phyloP scores from a whole-genome alignment of 1,140 invertebrate genomes.

The Luehdorfia chinensis region DNA sequence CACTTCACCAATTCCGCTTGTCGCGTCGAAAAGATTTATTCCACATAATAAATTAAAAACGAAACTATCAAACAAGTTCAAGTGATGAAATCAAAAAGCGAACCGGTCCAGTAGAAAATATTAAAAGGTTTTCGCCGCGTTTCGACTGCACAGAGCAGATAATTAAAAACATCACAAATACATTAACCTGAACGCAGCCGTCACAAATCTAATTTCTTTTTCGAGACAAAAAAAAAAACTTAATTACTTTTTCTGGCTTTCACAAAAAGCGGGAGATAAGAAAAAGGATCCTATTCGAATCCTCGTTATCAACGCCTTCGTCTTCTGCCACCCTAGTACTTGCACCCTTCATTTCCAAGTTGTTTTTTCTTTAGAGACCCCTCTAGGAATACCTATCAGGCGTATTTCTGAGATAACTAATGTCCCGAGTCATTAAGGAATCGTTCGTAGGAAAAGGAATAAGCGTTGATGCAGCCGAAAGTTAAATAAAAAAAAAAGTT shows the following conservation, averaged over 20 bases:
- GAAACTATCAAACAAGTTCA: slow-evolving; percentile 13
- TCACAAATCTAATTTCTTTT: slow-evolving; percentile 58
- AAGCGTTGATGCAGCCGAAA: slow-evolving; percentile 37
- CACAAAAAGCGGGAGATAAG: slow-evolving; percentile 65
- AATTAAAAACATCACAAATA: slow-evolving; percentile 55
- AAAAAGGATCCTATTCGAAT: slow-evolving; percentile 44
- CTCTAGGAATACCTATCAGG: slow-evolving; percentile 54
- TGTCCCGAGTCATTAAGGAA: slow-evolving; percentile 62
- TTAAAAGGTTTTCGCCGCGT: slow-evolving; percentile 27
- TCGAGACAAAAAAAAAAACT: slow-evolving; percentile 39
- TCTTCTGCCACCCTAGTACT: slow-evolving; percentile 34
- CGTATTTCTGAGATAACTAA: slow-evolving; percentile 71
- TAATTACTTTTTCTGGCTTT: slow-evolving; percentile 69
- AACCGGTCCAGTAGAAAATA: slow-evolving; percentile 27
- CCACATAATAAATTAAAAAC: slow-evolving; percentile 10
- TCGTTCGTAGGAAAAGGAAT: slow-evolving; percentile 30
- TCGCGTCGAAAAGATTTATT: slow-evolving; percentile 12
- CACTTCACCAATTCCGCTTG: not conserved
- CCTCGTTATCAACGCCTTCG: slow-evolving; percentile 53
- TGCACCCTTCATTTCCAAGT: slow-evolving; percentile 51
- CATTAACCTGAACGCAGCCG: slow-evolving; percentile 30
- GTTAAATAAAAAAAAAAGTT: slow-evolving; percentile 25
- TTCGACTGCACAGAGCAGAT: slow-evolving; percentile 33
- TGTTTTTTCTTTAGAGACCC: slow-evolving; percentile 35
- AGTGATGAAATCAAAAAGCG: no score